phyloP scores from a whole-genome alignment of 2,888 invertebrate species.

The Schizotus pectinicornis region DNA sequence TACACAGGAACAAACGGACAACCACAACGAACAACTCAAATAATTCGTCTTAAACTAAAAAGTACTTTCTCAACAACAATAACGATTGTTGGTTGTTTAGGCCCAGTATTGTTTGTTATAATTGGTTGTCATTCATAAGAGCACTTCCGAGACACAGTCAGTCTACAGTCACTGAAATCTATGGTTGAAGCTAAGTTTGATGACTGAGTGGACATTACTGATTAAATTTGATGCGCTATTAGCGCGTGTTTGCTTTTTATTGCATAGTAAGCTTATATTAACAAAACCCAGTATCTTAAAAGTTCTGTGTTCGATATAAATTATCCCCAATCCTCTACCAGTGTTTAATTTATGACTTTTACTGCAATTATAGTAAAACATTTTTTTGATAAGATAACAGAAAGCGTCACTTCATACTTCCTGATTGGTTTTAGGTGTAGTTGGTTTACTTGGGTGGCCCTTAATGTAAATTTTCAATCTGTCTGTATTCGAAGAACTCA shows the following conservation, averaged over 20 bases:
- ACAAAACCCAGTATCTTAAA: constrained; percentile 16
- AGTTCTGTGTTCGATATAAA: neutral
- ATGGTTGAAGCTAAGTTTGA: constrained; percentile 22
- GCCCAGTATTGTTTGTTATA: too few species aligned
- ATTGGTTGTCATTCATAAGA: neutral
- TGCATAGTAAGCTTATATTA: constrained; percentile 20
- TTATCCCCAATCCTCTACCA: too few species aligned
- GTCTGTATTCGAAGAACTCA: too few species aligned
- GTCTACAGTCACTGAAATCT: constrained; percentile 2
- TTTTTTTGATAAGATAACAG: too few species aligned
- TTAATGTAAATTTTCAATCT: too few species aligned
- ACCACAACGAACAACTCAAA: too few species aligned
- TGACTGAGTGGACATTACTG: constrained; percentile 31
- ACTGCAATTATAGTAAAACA: constrained; percentile 45
- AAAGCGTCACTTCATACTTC: too few species aligned
- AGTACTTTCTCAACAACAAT: too few species aligned
- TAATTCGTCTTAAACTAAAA: too few species aligned
- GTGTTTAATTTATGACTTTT: too few species aligned
- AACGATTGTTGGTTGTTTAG: too few species aligned
- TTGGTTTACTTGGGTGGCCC: neutral
- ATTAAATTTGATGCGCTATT: constrained; percentile 32
- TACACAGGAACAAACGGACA: neutral
- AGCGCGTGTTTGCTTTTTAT: constrained; percentile 22
- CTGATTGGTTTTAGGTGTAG: too few species aligned
- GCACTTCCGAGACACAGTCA: neutral